A percentile compares a stretch with the other conserved stretches of the same genome.
phyloP scores from a whole-genome alignment of 2,113 vertebrate species.

The Oceanodroma tethys region DNA sequence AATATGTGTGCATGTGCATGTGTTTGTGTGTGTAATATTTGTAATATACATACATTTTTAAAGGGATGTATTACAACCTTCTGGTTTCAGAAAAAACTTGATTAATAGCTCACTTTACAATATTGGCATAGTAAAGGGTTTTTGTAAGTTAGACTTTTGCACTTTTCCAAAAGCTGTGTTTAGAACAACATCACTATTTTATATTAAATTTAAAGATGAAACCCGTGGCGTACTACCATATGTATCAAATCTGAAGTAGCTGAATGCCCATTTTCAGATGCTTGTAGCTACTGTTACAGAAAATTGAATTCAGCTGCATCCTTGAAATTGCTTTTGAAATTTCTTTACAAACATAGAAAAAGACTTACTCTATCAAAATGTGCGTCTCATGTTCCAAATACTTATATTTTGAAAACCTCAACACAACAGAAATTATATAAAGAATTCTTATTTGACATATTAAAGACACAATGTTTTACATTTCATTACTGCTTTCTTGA shows the following conservation, averaged over 20 bases:
- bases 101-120: background rate
- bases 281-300: background rate
- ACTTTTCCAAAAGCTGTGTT: background rate
- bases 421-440: background rate
- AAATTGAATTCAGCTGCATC: slow-evolving; percentile 16
- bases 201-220: background rate
- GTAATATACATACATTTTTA: background rate
- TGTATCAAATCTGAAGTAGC: background rate
- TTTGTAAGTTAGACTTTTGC: background rate
- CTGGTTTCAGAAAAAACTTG: background rate
- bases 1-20: rapidly evolving
- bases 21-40: background rate
- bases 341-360: slow-evolving; percentile 27
- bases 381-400: slow-evolving; percentile 4
- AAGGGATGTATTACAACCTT: background rate
- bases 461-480: background rate
- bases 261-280: background rate
- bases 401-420: slow-evolving; percentile 16
- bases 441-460: slow-evolving; percentile 31
- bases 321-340: slow-evolving; percentile 35
- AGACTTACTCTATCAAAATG: background rate
- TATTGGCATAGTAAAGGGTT: background rate
- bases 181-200: background rate
- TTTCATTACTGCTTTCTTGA: slow-evolving; percentile 10
- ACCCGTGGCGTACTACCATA: background rate